These are phyloP conservation scores for Wiebesia pumilae DNA, from an alignment of 1,140 invertebrate genomes.

Conservation along the genomic window DNA sequence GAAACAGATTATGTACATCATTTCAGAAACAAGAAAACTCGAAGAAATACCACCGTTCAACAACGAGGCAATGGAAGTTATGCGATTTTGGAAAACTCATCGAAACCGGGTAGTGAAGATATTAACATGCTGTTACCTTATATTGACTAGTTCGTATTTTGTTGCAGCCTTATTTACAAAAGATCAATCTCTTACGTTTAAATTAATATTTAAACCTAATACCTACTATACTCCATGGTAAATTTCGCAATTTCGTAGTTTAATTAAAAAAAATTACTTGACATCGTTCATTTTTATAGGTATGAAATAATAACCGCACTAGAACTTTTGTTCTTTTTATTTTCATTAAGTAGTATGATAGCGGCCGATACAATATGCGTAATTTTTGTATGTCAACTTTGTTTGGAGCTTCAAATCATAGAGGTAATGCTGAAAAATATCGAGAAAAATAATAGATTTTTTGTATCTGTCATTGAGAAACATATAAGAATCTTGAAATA, in stretches of 20 bases:
- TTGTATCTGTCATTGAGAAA: neutral
- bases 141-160: neutral
- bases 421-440: neutral
- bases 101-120: neutral
- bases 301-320: neutral
- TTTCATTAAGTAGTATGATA: neutral
- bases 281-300: neutral
- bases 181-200: neutral
- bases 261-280: neutral
- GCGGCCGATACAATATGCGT: neutral
- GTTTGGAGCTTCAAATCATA: neutral
- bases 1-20: neutral
- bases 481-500: neutral
- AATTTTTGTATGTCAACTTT: neutral
- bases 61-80: neutral
- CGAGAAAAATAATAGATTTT: neutral
- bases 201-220: constrained; percentile 9
- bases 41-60: neutral
- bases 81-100: neutral
- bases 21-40: neutral
- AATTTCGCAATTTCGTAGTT: neutral
- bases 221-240: constrained; percentile 12
- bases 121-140: neutral
- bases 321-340: neutral
- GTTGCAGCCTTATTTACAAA: neutral